These are phyloP conservation scores for Aphaenogaster ashmeadi DNA, from an alignment of 1,140 invertebrate species.

Conservation along the genomic window DNA sequence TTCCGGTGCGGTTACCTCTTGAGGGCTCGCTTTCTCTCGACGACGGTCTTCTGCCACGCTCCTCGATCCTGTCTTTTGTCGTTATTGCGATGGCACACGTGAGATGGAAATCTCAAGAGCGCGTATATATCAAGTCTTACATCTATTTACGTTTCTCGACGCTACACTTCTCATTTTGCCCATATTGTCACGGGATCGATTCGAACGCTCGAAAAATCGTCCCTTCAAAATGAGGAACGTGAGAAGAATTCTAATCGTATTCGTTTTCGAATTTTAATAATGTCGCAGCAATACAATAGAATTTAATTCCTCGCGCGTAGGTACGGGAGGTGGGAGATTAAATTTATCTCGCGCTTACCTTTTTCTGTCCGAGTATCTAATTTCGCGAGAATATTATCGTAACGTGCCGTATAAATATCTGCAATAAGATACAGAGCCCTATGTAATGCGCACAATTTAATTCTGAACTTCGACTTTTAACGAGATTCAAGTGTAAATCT, in stretches of 20 bases:
- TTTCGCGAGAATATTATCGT: neutral
- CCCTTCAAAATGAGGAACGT: neutral
- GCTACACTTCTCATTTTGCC: neutral
- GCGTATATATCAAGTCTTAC: neutral
- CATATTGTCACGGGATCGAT: neutral
- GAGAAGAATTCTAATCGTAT: neutral
- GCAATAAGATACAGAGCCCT: neutral
- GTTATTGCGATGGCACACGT: neutral
- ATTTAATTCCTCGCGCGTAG: neutral
- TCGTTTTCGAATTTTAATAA: conserved; percentile 27
- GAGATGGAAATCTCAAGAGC: conserved; percentile 16
- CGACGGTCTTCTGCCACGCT: neutral
- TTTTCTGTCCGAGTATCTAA: neutral
- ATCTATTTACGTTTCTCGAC: neutral
- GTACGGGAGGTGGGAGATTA: neutral
- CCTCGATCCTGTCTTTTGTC: neutral
- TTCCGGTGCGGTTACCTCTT: neutral
- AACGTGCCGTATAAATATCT: neutral
- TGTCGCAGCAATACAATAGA: neutral
- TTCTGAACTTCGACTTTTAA: conserved; percentile 28
- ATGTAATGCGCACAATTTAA: conserved; percentile 17
- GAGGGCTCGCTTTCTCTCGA: neutral
- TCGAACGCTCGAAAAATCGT: neutral
- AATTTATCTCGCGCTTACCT: neutral
- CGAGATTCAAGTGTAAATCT: conserved; percentile 25